These are phyloP conservation scores for Syritta pipiens DNA, from an alignment of 2,888 invertebrate species.

Conservation along the genomic window DNA sequence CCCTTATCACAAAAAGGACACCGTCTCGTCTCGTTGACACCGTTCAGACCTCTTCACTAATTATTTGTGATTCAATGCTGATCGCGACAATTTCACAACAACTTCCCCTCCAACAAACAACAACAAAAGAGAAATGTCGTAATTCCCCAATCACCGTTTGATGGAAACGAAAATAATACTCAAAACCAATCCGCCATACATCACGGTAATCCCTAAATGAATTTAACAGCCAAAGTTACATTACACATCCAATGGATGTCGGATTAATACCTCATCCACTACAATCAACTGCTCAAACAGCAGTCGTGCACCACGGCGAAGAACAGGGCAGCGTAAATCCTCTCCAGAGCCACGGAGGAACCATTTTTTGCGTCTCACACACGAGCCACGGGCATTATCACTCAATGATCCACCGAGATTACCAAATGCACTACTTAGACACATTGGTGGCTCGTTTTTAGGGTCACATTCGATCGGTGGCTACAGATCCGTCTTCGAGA, in stretches of 20 bases:
- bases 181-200: slow-evolving; percentile 32
- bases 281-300: slow-evolving; percentile 22
- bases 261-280: slow-evolving; percentile 32
- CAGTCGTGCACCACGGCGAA: slow-evolving; percentile 5
- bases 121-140: slow-evolving; percentile 20
- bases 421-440: slow-evolving; percentile 51
- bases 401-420: slow-evolving; percentile 32
- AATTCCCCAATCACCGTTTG: slow-evolving; percentile 49
- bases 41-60: slow-evolving; percentile 41
- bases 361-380: slow-evolving; percentile 9
- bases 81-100: slow-evolving; percentile 21
- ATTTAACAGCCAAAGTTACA: slow-evolving; percentile 35
- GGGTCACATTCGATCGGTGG: slow-evolving; percentile 44
- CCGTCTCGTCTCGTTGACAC: slow-evolving; percentile 30
- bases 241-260: slow-evolving; percentile 19
- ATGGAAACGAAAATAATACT: slow-evolving; percentile 32
- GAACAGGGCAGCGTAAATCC: slow-evolving; percentile 29
- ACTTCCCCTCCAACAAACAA: background rate
- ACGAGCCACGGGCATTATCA: slow-evolving; percentile 59
- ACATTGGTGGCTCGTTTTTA: slow-evolving; percentile 39
- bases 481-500: slow-evolving; percentile 50
- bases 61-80: slow-evolving; percentile 44
- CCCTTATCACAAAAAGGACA: slow-evolving; percentile 16
- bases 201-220: slow-evolving; percentile 53
- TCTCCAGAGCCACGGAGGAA: background rate